A percentile compares a stretch with the other conserved stretches of the same genome.
These are phyloP conservation scores for Oreocharis arfaki DNA, from an alignment of 2,113 vertebrate genomes.

Conservation along the genomic window DNA sequence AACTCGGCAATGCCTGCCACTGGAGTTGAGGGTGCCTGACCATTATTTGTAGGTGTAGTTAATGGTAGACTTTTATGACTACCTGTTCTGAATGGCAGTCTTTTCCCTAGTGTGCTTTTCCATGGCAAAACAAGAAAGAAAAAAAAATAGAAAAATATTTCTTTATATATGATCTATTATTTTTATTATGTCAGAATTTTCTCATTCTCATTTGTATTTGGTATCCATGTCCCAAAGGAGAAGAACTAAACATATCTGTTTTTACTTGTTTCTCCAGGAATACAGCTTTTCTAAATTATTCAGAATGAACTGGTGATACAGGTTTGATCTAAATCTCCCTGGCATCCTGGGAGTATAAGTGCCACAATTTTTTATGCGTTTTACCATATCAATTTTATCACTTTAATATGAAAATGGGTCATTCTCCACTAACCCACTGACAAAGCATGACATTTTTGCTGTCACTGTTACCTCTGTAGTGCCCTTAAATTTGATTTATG, in stretches of 20 bases:
- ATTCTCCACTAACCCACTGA: conserved; percentile 57
- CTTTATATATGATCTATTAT: neutral
- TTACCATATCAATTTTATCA: conserved; percentile 63
- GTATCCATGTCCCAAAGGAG: neutral
- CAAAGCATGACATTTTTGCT: conserved; percentile 67
- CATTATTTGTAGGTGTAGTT: neutral
- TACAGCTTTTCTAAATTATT: neutral
- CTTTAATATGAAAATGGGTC: conserved; percentile 66
- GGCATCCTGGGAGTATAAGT: neutral
- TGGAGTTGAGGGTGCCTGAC: neutral
- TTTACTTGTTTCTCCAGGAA: neutral
- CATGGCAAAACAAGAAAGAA: neutral
- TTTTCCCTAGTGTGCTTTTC: neutral
- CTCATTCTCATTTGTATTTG: neutral
- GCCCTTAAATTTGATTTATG: conserved; percentile 68
- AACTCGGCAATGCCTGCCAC: neutral
- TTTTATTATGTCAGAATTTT: neutral
- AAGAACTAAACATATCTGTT: neutral
- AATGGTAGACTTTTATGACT: neutral
- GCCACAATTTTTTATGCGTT: conserved; percentile 41
- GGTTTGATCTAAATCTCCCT: conserved; percentile 29
- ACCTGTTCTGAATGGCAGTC: neutral
- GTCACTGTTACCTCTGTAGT: conserved; percentile 33
- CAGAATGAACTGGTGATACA: neutral
- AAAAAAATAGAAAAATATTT: fast-evolving